These are phyloP conservation scores for Actinemys pallida DNA, from an alignment of 2,113 vertebrate species.

Conservation along the genomic window DNA sequence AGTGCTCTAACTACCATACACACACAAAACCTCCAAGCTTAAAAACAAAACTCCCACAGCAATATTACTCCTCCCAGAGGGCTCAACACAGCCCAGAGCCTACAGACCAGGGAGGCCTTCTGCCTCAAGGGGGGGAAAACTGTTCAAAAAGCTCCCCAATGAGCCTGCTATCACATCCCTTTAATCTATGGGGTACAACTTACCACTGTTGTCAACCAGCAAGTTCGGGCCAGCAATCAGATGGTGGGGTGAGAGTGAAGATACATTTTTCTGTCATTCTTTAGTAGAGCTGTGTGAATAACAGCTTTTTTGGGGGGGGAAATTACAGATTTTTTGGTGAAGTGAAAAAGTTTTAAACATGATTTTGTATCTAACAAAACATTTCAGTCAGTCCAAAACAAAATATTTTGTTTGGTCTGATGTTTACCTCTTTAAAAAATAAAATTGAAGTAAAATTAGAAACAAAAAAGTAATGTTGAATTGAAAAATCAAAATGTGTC, in stretches of 20 bases:
- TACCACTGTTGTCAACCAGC: background rate
- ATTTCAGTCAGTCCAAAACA: background rate
- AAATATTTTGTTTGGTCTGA: background rate
- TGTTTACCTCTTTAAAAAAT: background rate
- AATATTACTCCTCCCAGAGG: background rate
- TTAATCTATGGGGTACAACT: fast-evolving
- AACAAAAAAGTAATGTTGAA: background rate
- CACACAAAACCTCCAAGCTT: background rate
- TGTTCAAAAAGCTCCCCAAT: background rate
- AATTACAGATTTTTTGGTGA: background rate
- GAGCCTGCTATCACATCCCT: background rate
- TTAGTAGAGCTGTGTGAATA: background rate
- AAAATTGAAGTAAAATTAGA: background rate
- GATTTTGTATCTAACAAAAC: background rate
- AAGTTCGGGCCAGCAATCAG: fast-evolving
- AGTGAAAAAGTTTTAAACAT: background rate
- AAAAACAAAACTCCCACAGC: background rate
- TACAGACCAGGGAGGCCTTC: background rate
- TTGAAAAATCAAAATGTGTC: background rate
- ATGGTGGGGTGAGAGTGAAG: background rate
- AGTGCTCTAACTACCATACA: background rate
- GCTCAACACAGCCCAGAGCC: background rate
- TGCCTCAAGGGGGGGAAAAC: background rate
- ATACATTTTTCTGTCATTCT: background rate
- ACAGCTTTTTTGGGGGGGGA: background rate